phyloP scores from a whole-genome alignment of 2,113 vertebrate species.

The Hemibagrus wyckioides region DNA sequence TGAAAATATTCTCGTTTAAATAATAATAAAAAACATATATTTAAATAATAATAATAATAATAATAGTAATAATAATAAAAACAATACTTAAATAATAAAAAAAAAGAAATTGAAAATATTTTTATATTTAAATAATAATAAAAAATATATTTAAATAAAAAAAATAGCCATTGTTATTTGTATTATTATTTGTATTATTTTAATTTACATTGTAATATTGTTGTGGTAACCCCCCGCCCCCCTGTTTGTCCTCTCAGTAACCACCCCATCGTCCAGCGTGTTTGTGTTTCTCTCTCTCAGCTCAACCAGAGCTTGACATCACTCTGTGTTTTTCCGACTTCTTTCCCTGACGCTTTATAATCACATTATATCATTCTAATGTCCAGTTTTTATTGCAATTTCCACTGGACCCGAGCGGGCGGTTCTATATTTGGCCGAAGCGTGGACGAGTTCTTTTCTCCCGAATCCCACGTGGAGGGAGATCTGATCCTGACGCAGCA shows the following conservation, averaged over 20 bases:
- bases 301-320: neutral
- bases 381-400: constrained; percentile 20
- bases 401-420: neutral
- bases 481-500: constrained; percentile 1
- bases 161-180: too few relatives aligned
- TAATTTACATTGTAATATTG: neutral
- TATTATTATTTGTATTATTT: neutral
- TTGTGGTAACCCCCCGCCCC: neutral
- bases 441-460: neutral
- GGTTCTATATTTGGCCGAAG: constrained; percentile 17
- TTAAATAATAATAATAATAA: too few relatives aligned
- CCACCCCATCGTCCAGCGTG: neutral
- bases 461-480: neutral
- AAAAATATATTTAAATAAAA: too few relatives aligned
- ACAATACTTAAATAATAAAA: too few relatives aligned
- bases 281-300: neutral
- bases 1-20: too few relatives aligned
- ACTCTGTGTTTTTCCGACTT: neutral
- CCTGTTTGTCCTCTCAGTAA: neutral
- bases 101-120: too few relatives aligned
- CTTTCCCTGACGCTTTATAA: neutral
- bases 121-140: too few relatives aligned
- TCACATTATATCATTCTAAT: neutral
- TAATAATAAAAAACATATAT: too few relatives aligned
- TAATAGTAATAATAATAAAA: too few relatives aligned